Evolutionary conservation across 1,140 invertebrate species (phyloP).

Genomic region (Drosophila truncata): DNA sequence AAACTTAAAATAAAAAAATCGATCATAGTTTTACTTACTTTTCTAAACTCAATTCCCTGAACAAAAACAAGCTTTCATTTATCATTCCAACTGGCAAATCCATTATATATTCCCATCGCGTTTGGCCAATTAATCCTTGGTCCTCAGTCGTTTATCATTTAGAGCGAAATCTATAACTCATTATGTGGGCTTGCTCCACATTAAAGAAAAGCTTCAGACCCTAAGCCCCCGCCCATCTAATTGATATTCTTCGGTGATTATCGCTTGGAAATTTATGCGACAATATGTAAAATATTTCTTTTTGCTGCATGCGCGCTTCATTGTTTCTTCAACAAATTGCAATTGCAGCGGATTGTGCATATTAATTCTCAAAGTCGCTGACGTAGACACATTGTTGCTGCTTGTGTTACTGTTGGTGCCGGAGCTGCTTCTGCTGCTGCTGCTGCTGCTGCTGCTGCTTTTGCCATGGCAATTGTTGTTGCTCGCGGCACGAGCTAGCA

Average conservation of each 20-base stretch:
- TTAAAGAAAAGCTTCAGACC: slow-evolving; percentile 57
- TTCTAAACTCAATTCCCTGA: neutral
- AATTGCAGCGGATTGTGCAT: slow-evolving; percentile 80
- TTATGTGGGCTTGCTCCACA: slow-evolving; percentile 71
- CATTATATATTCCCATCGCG: slow-evolving; percentile 57
- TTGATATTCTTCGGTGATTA: slow-evolving; percentile 74
- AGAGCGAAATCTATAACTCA: slow-evolving; percentile 72
- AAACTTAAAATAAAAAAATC: no score
- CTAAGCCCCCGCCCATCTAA: slow-evolving; percentile 43
- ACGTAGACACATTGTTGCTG: slow-evolving; percentile 59
- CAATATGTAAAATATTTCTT: slow-evolving; percentile 79
- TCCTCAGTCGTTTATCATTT: slow-evolving; percentile 59
- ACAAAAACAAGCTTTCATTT: slow-evolving; percentile 26
- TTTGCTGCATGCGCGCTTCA: slow-evolving; percentile 39
- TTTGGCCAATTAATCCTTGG: slow-evolving; percentile 40
- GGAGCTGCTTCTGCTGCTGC: slow-evolving; percentile 18
- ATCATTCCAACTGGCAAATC: slow-evolving; percentile 23
- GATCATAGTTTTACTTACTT: neutral
- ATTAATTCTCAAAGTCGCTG: slow-evolving; percentile 74
- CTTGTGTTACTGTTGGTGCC: neutral
- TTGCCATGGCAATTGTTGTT: slow-evolving; percentile 22
- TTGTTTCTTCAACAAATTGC: slow-evolving; percentile 80
- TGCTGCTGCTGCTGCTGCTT: slow-evolving; percentile 14
- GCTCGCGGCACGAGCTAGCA: slow-evolving; percentile 32
- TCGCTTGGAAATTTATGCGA: slow-evolving; percentile 72